These are phyloP conservation scores for Salvelinus sp. DNA, from an alignment of 2,113 vertebrate genomes.

Conservation along the genomic window DNA sequence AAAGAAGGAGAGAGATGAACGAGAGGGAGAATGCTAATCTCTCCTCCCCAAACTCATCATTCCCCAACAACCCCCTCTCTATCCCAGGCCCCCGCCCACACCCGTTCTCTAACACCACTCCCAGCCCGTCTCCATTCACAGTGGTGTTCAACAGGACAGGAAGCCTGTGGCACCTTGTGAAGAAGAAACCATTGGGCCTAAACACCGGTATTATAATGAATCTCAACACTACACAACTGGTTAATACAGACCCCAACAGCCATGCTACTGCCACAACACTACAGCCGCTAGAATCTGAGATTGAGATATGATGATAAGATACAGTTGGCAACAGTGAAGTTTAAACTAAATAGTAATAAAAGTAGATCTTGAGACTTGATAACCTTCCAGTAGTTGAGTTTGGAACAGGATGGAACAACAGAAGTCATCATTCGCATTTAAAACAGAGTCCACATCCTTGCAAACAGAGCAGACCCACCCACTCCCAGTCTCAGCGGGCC, in stretches of 20 bases:
- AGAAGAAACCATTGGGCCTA: constrained; percentile 23
- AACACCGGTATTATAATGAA: constrained; percentile 26
- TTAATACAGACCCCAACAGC: not conserved
- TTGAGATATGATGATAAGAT: not conserved
- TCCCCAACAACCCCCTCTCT: too few relatives aligned
- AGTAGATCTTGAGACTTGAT: too few relatives aligned
- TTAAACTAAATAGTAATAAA: too few relatives aligned
- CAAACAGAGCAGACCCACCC: constrained; percentile 46
- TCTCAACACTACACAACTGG: constrained; percentile 1
- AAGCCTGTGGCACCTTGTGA: constrained; percentile 37
- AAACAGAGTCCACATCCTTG: constrained; percentile 38
- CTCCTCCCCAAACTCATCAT: constrained; percentile 38
- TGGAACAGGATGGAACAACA: constrained; percentile 16
- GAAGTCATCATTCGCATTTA: constrained; percentile 7
- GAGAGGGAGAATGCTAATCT: constrained; percentile 49
- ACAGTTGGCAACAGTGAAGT: not conserved
- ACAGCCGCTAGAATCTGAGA: not conserved
- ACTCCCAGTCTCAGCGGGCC: constrained; percentile 28
- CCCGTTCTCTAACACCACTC: constrained; percentile 33
- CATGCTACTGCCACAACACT: too few relatives aligned
- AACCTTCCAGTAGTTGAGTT: too few relatives aligned
- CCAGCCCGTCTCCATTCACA: constrained; percentile 43
- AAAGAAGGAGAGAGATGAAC: constrained; percentile 2
- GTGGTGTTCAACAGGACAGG: constrained; percentile 35
- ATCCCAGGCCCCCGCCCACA: not conserved